A percentile compares a stretch with the other conserved stretches of the same genome.
Evolutionary conservation across 2,113 vertebrate genomes (phyloP).

Genomic region (Ctenodactylus gundi): DNA sequence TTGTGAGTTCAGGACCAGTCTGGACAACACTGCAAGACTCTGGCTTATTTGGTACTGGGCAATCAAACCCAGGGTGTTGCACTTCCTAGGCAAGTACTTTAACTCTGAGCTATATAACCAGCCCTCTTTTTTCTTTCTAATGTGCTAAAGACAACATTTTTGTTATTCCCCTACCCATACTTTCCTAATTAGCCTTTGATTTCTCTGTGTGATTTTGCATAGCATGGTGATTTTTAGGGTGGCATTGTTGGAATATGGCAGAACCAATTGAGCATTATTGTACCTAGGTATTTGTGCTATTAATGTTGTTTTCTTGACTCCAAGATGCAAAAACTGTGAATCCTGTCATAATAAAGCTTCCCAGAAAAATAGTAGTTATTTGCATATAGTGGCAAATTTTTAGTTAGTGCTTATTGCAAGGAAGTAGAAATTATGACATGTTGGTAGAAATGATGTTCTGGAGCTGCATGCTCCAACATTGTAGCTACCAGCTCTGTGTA

Average conservation of each 20-base stretch:
- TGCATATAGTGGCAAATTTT: neutral
- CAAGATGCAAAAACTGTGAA: neutral
- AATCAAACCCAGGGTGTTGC: no score
- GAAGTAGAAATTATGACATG: neutral
- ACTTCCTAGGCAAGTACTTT: no score
- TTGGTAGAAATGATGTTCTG: neutral
- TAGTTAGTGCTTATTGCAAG: neutral
- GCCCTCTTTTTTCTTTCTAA: neutral
- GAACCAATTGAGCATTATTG: neutral
- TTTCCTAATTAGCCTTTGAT: neutral
- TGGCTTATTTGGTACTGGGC: no score
- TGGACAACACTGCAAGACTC: no score
- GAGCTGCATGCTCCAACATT: fast-evolving
- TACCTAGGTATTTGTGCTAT: neutral
- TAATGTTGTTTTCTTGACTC: neutral
- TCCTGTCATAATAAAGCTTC: neutral
- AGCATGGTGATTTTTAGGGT: neutral
- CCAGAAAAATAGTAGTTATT: neutral
- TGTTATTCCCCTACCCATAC: neutral
- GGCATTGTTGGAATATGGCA: neutral
- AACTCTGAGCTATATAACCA: no score
- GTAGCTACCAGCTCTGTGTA: neutral
- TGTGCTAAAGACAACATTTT: neutral
- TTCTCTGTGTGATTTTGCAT: neutral
- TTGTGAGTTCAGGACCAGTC: no score